These are phyloP conservation scores for Germaria angustata DNA, from an alignment of 2,888 invertebrate genomes.

Conservation along the genomic window DNA sequence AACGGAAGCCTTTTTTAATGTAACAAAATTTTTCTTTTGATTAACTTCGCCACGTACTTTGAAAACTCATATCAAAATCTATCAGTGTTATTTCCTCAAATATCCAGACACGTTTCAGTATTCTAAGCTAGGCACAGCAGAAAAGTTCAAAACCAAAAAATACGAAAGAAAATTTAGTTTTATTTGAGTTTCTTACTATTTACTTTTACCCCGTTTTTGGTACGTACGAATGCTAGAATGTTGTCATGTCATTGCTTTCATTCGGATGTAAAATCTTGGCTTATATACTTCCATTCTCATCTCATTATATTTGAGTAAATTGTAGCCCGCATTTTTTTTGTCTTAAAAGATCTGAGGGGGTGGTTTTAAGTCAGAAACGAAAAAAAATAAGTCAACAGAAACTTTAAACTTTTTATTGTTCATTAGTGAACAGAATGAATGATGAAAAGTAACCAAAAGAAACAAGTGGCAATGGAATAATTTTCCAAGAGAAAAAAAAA, in stretches of 20 bases:
- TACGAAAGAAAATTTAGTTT: background rate
- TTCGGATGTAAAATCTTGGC: background rate
- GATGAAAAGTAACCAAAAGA: background rate
- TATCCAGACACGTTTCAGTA: conserved; percentile 68
- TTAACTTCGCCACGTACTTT: conserved; percentile 46
- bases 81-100: conserved; percentile 59
- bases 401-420: conserved; percentile 20
- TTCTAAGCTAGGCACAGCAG: conserved; percentile 50
- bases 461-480: background rate
- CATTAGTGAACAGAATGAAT: conserved; percentile 31
- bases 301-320: conserved; percentile 23
- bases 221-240: background rate
- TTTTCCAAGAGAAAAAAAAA: background rate
- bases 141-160: conserved; percentile 31
- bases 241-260: conserved; percentile 20
- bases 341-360: conserved; percentile 14
- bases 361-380: background rate
- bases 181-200: background rate
- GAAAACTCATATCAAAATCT: conserved; percentile 60
- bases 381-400: background rate
- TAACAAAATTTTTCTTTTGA: conserved; percentile 10
- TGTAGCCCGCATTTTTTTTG: background rate
- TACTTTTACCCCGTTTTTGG: background rate
- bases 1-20: background rate
- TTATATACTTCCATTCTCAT: background rate